Conservation (phyloP, 2,888 invertebrate species). For the Nipponacmea schrenckii region DNA sequence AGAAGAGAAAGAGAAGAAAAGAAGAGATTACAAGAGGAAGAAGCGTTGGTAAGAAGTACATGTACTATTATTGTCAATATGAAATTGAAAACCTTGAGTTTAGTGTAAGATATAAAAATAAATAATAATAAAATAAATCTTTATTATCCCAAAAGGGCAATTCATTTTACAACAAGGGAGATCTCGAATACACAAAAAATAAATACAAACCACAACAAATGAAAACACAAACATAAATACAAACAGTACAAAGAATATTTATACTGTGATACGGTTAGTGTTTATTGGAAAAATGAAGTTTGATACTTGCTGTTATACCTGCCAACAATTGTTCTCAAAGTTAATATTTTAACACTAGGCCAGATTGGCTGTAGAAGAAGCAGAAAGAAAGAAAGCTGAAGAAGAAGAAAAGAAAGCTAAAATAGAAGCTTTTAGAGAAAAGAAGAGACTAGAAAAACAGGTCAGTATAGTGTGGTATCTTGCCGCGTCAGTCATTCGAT, state of each 20-base stretch:
- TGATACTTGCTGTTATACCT: too few species aligned
- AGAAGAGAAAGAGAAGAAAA: constrained; percentile 64
- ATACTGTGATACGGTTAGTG: too few species aligned
- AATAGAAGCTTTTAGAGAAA: constrained; percentile 52
- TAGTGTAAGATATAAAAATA: too few species aligned
- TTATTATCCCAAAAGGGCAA: too few species aligned
- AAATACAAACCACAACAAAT: too few species aligned
- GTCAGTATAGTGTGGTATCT: constrained; percentile 26
- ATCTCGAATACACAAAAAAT: too few species aligned
- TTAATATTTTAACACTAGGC: constrained; percentile 29
- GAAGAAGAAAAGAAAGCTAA: constrained; percentile 55
- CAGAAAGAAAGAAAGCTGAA: constrained; percentile 46
- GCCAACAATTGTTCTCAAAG: too few species aligned
- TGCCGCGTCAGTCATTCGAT: constrained; percentile 5
- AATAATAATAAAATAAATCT: too few species aligned
- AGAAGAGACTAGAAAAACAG: constrained; percentile 62
- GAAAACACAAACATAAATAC: too few species aligned
- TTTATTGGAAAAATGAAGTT: too few species aligned
- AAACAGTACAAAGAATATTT: too few species aligned
- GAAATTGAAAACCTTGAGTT: background rate
- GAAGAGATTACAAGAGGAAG: constrained; percentile 55
- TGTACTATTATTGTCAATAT: background rate
- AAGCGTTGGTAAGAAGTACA: constrained; percentile 53
- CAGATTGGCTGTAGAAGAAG: constrained; percentile 52
- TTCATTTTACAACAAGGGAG: too few species aligned